These are phyloP conservation scores for Characodon lateralis DNA, from an alignment of 2,797 vertebrate genomes.

Conservation along the genomic window DNA sequence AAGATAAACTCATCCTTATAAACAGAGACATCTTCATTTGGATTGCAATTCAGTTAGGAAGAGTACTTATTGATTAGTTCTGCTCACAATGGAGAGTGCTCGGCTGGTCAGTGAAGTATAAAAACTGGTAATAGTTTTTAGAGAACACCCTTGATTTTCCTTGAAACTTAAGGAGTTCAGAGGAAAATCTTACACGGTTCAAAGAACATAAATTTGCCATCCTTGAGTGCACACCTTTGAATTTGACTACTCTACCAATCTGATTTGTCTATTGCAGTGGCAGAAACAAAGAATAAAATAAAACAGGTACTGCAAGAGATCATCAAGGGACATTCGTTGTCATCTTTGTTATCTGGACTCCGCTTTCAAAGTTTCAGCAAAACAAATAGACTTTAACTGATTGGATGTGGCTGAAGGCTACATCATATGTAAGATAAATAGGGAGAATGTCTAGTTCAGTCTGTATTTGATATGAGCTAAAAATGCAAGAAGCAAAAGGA, in stretches of 20 bases:
- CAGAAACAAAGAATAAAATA: background rate
- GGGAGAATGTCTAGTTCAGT: too few relatives aligned
- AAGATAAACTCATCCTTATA: constrained; percentile 61
- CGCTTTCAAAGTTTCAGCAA: background rate
- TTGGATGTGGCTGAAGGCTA: too few relatives aligned
- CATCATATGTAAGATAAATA: too few relatives aligned
- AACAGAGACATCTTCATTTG: constrained; percentile 46
- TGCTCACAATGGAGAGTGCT: constrained; percentile 14
- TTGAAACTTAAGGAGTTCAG: background rate
- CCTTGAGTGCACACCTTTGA: background rate
- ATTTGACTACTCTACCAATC: background rate
- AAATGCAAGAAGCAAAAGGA: background rate
- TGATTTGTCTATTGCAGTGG: background rate
- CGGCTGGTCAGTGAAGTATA: background rate
- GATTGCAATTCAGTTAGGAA: constrained; percentile 27
- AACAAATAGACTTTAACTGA: background rate
- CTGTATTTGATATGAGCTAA: background rate
- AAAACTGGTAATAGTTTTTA: constrained; percentile 5
- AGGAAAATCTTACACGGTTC: background rate
- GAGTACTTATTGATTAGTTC: constrained; percentile 17
- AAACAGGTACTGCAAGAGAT: background rate
- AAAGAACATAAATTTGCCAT: constrained; percentile 2
- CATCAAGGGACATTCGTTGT: background rate
- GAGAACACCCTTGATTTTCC: background rate
- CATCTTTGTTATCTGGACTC: background rate